Percentiles rank a stretch among this genome's conserved stretches.
Evolutionary conservation across 2,797 vertebrate species (phyloP).

Genomic region (Liasis olivaceus): DNA sequence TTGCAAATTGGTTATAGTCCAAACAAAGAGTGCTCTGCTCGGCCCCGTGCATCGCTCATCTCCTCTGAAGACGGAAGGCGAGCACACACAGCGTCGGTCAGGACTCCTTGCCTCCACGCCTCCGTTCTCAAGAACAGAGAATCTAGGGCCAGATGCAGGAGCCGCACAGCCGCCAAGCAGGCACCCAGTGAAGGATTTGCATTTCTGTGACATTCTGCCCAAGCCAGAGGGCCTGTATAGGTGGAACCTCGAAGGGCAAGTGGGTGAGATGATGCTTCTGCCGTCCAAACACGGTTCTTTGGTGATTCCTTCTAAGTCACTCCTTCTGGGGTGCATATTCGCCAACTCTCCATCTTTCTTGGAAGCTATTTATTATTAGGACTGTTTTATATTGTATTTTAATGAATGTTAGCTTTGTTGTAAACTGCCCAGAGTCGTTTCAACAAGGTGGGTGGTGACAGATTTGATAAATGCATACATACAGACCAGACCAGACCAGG

Average conservation of each 20-base stretch:
- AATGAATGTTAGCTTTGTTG: no score
- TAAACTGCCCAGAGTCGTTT: no score
- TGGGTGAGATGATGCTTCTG: background rate
- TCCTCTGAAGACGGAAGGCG: background rate
- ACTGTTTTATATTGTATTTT: no score
- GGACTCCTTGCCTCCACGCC: background rate
- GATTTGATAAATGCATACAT: no score
- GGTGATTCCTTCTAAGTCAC: background rate
- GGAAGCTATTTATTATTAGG: no score
- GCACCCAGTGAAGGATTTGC: background rate
- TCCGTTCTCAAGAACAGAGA: background rate
- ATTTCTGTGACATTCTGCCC: background rate
- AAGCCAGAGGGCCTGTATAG: background rate
- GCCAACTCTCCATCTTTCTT: no score
- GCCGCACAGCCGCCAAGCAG: background rate
- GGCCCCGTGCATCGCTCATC: no score
- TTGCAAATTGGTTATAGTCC: constrained; percentile 35
- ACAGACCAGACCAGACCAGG: no score
- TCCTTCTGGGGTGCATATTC: background rate
- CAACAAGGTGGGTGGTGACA: no score
- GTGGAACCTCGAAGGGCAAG: background rate
- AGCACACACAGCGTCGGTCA: background rate
- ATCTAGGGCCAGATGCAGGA: background rate
- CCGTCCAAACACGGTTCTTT: background rate
- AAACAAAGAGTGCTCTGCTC: background rate